phyloP scores from a whole-genome alignment of 2,797 vertebrate species.

The Falco biarmicus region DNA sequence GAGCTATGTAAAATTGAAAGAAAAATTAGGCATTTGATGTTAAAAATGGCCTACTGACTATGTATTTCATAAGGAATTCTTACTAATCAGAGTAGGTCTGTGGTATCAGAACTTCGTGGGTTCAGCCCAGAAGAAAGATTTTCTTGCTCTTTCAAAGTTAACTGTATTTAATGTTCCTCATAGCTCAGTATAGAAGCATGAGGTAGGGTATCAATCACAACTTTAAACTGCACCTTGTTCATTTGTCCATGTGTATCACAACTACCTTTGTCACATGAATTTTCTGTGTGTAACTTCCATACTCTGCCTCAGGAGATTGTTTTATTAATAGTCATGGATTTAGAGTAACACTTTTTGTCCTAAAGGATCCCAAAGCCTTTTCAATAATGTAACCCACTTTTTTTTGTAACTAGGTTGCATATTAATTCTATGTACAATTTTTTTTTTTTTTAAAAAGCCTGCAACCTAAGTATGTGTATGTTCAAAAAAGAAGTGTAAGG shows the following conservation, averaged over 20 bases:
- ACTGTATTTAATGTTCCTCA: not conserved
- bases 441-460: not conserved
- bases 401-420: not conserved
- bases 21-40: not conserved
- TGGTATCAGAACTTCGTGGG: not conserved
- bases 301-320: not conserved
- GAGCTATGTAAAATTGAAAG: not conserved
- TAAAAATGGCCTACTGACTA: not conserved
- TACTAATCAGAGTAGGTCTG: not conserved
- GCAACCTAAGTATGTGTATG: not conserved
- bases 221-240: not conserved
- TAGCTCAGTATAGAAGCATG: not conserved
- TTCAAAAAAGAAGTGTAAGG: not conserved
- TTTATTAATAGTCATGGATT: not conserved
- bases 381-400: not conserved
- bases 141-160: not conserved
- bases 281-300: not conserved
- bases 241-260: not conserved
- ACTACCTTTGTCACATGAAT: not conserved
- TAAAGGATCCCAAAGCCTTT: not conserved
- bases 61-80: not conserved
- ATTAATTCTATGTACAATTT: not conserved
- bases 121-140: not conserved
- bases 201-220: not conserved
- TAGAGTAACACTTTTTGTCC: not conserved